Base-by-base conservation (phyloP, 2,113 vertebrate species). In the Oxyruncus cristatus region DNA sequence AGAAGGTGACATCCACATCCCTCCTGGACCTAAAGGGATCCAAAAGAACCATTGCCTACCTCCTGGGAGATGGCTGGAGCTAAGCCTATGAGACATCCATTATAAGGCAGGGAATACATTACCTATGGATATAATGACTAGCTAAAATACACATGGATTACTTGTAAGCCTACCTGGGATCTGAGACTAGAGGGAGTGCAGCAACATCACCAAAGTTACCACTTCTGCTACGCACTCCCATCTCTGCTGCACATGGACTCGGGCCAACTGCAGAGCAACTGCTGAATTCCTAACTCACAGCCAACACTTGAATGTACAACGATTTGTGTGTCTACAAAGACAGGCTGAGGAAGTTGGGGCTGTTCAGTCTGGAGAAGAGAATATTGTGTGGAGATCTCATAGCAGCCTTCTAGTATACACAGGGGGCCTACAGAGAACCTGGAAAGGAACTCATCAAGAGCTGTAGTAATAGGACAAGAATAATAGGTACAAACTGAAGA, bases 181-280 rank as follows among this genome's bases (percentile, higher is more conserved):
- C 14, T 68, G 52, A 10, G 28, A 32, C 8, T 18, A 23, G 14
- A 14, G 14, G 9, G 3, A 58, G 6, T 21, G 9, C 11, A 55
- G 35, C 22, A 67, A 27, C 9, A 46, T 2, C 4, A 4, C 11
- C 2, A 1, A 62, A 59, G 35, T 18, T 20, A 62, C 5, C 12
- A 0, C 14, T 66, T 44, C 41, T 65, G 39, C 56, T 22, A 3
- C 0, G 3, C 10, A 9, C 12, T 67, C 16, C 33, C 21, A 47
- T 18, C 58, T 42, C 3, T 0, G 35, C 56, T 7, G 10, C 49
- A 46, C 16, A 2, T 0, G 1, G 59, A 30, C 27, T 30, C 2
- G 12, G 24, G 16, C 30, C 2, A 0, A 53, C 15, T 2, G 14
- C 47, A 55, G 23, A 87, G 19, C 3, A 0, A 33, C 65, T 53